Percentiles rank a stretch among this genome's conserved stretches.
Conservation (phyloP, 2,113 vertebrate species). For the Aptenodytes forsteri region DNA sequence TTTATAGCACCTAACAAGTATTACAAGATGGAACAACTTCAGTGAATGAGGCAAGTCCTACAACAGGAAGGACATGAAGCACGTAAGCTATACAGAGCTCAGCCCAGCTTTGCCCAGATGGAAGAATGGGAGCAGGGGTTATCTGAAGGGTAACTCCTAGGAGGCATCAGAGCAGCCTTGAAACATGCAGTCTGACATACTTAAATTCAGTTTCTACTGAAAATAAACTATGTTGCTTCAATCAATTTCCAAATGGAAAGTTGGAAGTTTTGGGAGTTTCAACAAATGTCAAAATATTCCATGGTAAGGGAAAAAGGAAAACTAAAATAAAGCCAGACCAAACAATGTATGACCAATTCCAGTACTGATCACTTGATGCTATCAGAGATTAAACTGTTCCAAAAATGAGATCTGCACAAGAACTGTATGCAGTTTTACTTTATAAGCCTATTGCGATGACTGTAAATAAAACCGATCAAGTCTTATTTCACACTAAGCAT, state of each 20-base stretch:
- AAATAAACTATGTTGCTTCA: constrained; percentile 1
- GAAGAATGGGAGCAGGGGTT: neutral
- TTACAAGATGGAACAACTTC: neutral
- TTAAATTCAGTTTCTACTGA: neutral
- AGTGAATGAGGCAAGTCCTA: neutral
- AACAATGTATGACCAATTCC: neutral
- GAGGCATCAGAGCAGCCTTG: neutral
- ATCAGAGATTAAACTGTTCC: neutral
- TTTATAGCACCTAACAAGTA: neutral
- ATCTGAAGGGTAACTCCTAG: neutral
- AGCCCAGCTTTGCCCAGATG: neutral
- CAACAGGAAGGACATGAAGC: neutral
- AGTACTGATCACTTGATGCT: neutral
- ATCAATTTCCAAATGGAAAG: constrained; percentile 14
- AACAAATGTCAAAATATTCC: constrained; percentile 44
- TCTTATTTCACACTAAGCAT: neutral
- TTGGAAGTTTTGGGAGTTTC: neutral
- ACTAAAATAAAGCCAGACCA: constrained; percentile 33
- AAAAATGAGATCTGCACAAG: neutral
- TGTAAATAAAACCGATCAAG: neutral
- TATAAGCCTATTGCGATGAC: neutral
- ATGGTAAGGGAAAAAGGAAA: neutral
- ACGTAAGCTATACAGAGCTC: neutral
- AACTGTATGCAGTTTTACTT: neutral
- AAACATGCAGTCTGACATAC: neutral